These are phyloP conservation scores for Crossocerus cetratus DNA, from an alignment of 2,888 invertebrate species.

Conservation along the genomic window DNA sequence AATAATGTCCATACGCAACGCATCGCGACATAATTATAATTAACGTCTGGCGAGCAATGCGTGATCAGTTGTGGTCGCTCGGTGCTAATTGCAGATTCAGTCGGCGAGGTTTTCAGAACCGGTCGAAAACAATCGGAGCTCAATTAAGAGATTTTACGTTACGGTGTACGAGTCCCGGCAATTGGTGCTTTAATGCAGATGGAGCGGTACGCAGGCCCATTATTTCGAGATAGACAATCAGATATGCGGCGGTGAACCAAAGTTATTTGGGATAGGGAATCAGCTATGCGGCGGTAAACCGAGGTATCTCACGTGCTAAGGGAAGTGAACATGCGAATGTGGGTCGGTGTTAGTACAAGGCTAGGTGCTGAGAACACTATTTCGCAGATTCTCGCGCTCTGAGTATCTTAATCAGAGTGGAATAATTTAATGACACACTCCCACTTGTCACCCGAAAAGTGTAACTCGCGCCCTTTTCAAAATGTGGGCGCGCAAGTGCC, in stretches of 20 bases:
- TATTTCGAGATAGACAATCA: conserved; percentile 58
- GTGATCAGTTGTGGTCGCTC: background rate
- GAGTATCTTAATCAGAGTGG: background rate
- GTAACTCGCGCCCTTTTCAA: no score
- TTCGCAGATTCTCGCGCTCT: conserved; percentile 18
- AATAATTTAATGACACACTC: background rate
- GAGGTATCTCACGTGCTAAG: conserved; percentile 60
- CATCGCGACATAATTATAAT: background rate
- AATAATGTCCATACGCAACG: background rate
- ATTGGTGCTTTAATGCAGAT: conserved; percentile 48
- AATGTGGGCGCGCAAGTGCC: no score
- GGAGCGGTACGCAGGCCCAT: conserved; percentile 40
- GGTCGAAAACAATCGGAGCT: background rate
- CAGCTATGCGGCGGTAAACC: conserved; percentile 61
- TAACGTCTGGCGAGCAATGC: background rate
- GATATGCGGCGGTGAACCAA: conserved; percentile 58
- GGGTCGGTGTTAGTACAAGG: conserved; percentile 34
- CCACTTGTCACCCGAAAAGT: no score
- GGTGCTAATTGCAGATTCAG: background rate
- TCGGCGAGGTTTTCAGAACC: background rate
- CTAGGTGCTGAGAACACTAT: conserved; percentile 32
- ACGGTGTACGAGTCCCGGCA: background rate
- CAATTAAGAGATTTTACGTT: background rate
- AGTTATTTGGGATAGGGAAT: conserved; percentile 60
- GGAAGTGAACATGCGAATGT: conserved; percentile 50